Conservation (phyloP, 2,113 vertebrate genomes). For the Desmodus rotundus region DNA sequence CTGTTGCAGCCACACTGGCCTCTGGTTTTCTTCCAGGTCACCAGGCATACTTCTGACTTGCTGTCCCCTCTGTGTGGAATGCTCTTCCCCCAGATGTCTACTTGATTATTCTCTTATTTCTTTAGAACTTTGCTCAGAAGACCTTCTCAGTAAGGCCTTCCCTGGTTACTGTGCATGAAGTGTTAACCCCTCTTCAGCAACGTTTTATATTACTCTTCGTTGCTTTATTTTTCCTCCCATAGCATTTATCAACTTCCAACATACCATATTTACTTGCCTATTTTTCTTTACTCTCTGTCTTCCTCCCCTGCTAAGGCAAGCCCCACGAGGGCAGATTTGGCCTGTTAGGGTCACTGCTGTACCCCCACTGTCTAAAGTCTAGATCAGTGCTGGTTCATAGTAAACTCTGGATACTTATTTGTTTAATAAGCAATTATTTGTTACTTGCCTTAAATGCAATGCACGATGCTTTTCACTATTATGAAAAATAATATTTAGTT, state of each 20-base stretch:
- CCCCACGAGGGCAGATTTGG: neutral
- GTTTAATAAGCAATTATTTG: constrained; percentile 18
- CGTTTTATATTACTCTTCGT: neutral
- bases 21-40: neutral
- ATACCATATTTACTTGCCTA: neutral
- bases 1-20: neutral
- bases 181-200: neutral
- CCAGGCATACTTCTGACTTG: neutral
- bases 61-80: neutral
- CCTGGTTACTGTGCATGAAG: neutral
- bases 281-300: neutral
- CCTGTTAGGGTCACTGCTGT: neutral
- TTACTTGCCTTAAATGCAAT: constrained; percentile 27
- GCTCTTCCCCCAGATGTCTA: neutral
- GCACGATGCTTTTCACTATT: neutral
- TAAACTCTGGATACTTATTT: neutral
- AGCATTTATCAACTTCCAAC: neutral
- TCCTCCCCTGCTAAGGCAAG: neutral
- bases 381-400: neutral
- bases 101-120: neutral
- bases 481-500: constrained; percentile 28
- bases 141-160: neutral
- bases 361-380: neutral
- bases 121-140: neutral
- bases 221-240: neutral